Conservation (phyloP, 2,888 invertebrate species). For the Zootermopsis nevadensis region DNA sequence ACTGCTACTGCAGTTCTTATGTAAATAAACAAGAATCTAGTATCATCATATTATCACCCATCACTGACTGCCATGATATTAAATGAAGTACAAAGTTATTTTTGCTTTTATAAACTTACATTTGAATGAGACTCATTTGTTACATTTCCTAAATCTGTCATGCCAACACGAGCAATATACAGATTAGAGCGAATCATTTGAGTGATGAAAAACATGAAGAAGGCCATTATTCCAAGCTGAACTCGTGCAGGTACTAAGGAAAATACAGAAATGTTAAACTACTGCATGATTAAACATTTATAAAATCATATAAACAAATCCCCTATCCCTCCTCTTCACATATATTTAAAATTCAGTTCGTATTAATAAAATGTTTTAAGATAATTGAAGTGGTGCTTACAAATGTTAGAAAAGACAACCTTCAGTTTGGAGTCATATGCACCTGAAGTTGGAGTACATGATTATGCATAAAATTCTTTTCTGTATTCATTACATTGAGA, state of each 20-base stretch:
- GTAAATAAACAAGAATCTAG: too few relatives aligned
- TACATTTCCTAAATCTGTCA: constrained; percentile 54
- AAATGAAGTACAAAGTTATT: too few relatives aligned
- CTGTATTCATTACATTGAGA: too few relatives aligned
- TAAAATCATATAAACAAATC: not conserved
- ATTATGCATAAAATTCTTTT: too few relatives aligned
- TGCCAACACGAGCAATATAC: constrained; percentile 58
- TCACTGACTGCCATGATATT: too few relatives aligned
- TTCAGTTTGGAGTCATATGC: not conserved
- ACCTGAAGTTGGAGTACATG: not conserved
- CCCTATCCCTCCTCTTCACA: not conserved
- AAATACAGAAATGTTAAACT: not conserved
- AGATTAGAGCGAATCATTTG: constrained; percentile 57
- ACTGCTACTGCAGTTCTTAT: too few relatives aligned
- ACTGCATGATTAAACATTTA: not conserved
- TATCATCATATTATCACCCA: too few relatives aligned
- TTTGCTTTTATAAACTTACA: not conserved
- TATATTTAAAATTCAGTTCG: not conserved
- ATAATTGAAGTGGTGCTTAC: not conserved
- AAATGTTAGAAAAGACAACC: not conserved
- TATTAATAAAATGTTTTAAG: not conserved
- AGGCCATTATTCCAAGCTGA: constrained; percentile 53
- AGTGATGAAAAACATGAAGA: constrained; percentile 54
- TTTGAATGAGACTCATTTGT: not conserved
- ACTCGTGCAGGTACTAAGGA: constrained; percentile 52